phyloP scores from a whole-genome alignment of 2,113 vertebrate genomes.

The Craseonycteris thonglongyai region DNA sequence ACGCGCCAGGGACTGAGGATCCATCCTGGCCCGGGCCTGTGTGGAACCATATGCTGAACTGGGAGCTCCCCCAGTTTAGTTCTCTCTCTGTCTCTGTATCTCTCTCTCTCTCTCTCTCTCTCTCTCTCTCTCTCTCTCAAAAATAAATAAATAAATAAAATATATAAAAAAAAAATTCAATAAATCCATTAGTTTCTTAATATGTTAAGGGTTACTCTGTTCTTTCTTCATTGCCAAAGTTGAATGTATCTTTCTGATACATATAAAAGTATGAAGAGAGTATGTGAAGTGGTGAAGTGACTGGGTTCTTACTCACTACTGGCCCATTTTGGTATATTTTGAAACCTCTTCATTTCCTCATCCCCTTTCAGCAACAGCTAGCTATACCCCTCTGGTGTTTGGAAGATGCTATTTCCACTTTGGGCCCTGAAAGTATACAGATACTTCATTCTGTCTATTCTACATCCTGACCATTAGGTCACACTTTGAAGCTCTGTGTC shows the following conservation, averaged over 20 bases:
- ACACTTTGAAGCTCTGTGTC: fast-evolving
- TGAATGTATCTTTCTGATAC: background rate
- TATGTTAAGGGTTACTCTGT: background rate
- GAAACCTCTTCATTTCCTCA: background rate
- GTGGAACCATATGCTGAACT: no score
- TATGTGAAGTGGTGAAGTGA: no score
- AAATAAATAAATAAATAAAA: no score
- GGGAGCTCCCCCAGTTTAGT: no score
- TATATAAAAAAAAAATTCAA: no score
- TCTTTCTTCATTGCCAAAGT: background rate
- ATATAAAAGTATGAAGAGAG: background rate
- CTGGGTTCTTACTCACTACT: background rate
- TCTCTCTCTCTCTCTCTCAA: no score
- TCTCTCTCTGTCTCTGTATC: no score
- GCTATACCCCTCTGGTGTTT: background rate
- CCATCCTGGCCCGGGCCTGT: no score
- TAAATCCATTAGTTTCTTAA: background rate
- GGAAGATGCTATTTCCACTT: background rate
- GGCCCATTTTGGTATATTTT: background rate
- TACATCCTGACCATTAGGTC: background rate
- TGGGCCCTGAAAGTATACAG: background rate
- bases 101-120: no score
- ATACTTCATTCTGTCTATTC: background rate
- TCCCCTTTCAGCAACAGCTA: background rate
- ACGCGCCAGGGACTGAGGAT: no score